Evolutionary conservation across 2,888 invertebrate genomes (phyloP), one percentile per base, ranked within the genome.

Genomic region (Plagiodera versicolora): DNA sequence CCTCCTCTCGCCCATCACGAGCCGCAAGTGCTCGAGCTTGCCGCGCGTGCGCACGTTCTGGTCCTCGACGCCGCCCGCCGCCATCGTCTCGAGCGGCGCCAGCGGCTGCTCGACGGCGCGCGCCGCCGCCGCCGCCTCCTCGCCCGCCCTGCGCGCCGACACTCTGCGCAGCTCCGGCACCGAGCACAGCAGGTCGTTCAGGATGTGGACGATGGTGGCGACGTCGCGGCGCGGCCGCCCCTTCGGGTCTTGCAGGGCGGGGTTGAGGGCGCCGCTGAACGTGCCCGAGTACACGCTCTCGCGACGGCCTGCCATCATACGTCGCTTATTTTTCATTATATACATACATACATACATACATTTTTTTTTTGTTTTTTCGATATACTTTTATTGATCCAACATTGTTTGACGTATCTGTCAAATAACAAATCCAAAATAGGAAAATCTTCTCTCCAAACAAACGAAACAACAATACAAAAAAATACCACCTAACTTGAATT

Each of bases 251-350:
- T 96, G 96, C 51, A 95, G 84, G 47, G 95, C 93, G 55, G 95
- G 96, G 80, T 95, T 96, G 56, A 96, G 80, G 16, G 95, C 96
- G 56, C 96, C 96, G 76, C 95, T 95, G 81, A 97, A 97, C 64
- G 96, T 96, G 67, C 97, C 97, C 11, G 95, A 96, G 82, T 95
- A 97, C 66, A 96, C 94, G 72, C 95, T 96, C 80, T 94, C 93
- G 68, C 95, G 93, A 74, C 95, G 93, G 78, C 95, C 94, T 79
- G 91, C 90, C 58, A 39, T 24, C 4, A 6, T 3, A 24, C 3
- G 24, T 24, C 6, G 24, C 6, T 24, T 24, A 24, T 3, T n/a
- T n/a, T n/a, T n/a, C n/a, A n/a, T n/a, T n/a, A n/a, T n/a, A n/a
- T n/a, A n/a, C n/a, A n/a, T n/a, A n/a, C n/a, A n/a, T n/a, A n/a